Conservation (phyloP, 2,888 invertebrate genomes). For the Pammene fasciana region DNA sequence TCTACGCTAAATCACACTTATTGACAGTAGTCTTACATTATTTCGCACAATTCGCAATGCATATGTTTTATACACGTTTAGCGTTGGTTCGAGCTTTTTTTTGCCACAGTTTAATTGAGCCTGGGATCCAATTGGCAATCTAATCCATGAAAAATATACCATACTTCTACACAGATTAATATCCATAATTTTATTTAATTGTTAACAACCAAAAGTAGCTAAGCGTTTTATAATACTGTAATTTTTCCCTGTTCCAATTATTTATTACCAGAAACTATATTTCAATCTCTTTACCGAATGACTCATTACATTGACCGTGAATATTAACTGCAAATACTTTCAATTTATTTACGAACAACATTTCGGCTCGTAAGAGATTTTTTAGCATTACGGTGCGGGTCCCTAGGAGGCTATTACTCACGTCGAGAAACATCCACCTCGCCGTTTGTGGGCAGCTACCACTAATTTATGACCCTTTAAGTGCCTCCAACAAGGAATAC, state of each 20-base stretch:
- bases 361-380: conserved; percentile 52
- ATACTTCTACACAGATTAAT: no score
- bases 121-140: no score
- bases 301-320: conserved; percentile 6
- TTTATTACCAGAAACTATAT: conserved; percentile 12
- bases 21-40: no score
- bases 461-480: conserved; percentile 80
- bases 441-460: conserved; percentile 74
- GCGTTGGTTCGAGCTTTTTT: no score
- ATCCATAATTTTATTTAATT: no score
- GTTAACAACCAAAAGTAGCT: no score
- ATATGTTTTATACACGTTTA: no score
- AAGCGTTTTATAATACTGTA: no score
- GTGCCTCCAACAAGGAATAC: conserved; percentile 68
- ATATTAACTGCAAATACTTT: conserved; percentile 37
- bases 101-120: no score
- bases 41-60: no score
- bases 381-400: conserved; percentile 53
- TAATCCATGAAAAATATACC: no score
- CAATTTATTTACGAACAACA: conserved; percentile 44
- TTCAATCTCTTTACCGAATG: conserved; percentile 19
- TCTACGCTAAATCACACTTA: no score
- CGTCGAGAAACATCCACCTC: conserved; percentile 73
- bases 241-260: conserved; percentile 2
- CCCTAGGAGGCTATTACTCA: conserved; percentile 74